phyloP scores from a whole-genome alignment of 2,113 vertebrate genomes.

The Pomatostomus ruficeps region DNA sequence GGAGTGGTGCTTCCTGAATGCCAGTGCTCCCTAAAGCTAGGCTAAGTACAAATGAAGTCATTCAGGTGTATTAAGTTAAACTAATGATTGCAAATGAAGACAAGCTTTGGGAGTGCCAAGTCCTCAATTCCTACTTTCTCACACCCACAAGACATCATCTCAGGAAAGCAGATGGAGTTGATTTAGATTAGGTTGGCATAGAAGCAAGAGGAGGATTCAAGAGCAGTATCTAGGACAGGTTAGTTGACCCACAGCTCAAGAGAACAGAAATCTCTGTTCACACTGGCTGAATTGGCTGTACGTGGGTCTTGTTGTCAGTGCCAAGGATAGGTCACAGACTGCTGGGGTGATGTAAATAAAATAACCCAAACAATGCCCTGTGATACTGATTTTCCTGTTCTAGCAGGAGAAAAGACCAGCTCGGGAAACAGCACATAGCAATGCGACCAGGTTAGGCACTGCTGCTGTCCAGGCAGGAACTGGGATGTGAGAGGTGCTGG shows the following conservation, averaged over 20 bases:
- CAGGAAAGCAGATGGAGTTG: not conserved
- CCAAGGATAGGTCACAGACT: not conserved
- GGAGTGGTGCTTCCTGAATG: not conserved
- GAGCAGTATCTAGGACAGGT: not conserved
- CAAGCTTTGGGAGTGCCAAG: not conserved
- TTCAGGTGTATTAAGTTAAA: slow-evolving; percentile 4
- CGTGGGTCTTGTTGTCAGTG: not conserved
- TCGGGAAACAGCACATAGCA: not conserved
- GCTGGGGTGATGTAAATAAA: not conserved
- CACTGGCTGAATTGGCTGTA: not conserved
- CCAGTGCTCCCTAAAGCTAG: not conserved
- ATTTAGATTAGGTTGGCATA: not conserved
- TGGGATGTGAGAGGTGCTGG: not conserved
- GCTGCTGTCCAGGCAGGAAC: fast-evolving
- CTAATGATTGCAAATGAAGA: slow-evolving; percentile 10
- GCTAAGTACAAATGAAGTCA: not conserved
- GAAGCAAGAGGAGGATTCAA: not conserved
- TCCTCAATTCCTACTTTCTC: not conserved
- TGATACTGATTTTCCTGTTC: not conserved
- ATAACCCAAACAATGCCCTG: not conserved
- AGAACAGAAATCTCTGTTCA: not conserved
- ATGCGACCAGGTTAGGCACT: not conserved
- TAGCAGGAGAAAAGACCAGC: not conserved
- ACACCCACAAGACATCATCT: not conserved
- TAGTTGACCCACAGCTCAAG: not conserved